Percentiles rank a stretch among this genome's conserved stretches.
phyloP scores from a whole-genome alignment of 2,113 vertebrate species.

The Calonectris borealis region DNA sequence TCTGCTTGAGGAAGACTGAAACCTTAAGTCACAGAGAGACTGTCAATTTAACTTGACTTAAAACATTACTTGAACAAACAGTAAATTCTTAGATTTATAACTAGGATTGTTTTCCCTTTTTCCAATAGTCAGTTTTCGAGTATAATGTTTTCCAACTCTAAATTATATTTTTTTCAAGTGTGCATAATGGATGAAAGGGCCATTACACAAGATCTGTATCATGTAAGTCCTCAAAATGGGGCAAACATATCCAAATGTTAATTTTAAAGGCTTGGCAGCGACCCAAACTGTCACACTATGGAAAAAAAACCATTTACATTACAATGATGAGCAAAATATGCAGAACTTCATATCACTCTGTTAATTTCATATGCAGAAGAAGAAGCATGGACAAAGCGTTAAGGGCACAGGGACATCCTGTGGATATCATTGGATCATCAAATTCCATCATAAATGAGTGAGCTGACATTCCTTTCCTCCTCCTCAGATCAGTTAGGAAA shows the following conservation, averaged over 20 bases:
- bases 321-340: neutral
- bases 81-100: neutral
- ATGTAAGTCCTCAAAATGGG: neutral
- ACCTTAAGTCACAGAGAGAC: neutral
- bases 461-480: neutral
- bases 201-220: neutral
- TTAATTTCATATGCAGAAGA: neutral
- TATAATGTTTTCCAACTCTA: neutral
- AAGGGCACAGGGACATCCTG: neutral
- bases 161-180: neutral
- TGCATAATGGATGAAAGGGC: neutral
- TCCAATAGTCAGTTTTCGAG: neutral
- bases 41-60: neutral
- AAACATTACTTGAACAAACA: neutral
- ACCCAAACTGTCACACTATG: neutral
- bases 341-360: neutral
- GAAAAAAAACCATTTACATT: neutral
- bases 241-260: neutral
- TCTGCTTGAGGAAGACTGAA: neutral
- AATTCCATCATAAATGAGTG: neutral
- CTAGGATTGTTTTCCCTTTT: neutral
- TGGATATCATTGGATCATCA: neutral
- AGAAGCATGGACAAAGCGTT: neutral
- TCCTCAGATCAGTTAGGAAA: neutral
- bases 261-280: neutral